Conservation (phyloP, 2,113 vertebrate species). For the Craseonycteris thonglongyai region DNA sequence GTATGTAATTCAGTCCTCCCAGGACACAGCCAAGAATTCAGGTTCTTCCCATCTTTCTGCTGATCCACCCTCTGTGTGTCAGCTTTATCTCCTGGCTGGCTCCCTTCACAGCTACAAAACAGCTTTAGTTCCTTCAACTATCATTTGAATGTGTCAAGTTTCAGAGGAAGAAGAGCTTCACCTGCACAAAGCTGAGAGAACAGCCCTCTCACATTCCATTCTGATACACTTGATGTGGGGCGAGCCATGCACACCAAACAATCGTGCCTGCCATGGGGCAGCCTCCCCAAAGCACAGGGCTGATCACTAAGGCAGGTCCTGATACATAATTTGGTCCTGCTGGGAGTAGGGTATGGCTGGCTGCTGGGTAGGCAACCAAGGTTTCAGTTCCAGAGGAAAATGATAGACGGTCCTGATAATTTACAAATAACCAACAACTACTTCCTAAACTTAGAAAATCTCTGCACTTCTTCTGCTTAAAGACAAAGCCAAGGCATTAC, state of each 20-base stretch:
- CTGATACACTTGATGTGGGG: not conserved
- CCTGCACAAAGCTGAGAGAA: not conserved
- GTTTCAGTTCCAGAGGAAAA: not conserved
- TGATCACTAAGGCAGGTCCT: not conserved
- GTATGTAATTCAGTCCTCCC: not conserved
- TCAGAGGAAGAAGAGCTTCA: not conserved
- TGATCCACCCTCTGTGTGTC: not conserved
- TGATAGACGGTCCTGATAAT: not conserved
- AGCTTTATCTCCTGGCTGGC: no score
- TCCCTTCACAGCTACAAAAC: not conserved
- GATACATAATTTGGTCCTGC: not conserved
- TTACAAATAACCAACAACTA: not conserved
- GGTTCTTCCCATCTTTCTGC: not conserved
- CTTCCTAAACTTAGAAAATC: not conserved
- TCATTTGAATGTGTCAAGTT: no score
- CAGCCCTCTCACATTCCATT: not conserved
- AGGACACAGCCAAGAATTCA: not conserved
- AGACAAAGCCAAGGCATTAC: not conserved
- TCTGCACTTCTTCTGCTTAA: not conserved
- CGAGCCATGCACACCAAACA: not conserved
- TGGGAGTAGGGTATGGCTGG: fast-evolving
- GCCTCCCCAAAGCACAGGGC: not conserved
- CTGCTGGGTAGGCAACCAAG: not conserved
- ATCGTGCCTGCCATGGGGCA: fast-evolving
- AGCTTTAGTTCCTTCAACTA: not conserved